Base-by-base conservation (phyloP, 2,113 vertebrate species). In the Salvator merianae region DNA sequence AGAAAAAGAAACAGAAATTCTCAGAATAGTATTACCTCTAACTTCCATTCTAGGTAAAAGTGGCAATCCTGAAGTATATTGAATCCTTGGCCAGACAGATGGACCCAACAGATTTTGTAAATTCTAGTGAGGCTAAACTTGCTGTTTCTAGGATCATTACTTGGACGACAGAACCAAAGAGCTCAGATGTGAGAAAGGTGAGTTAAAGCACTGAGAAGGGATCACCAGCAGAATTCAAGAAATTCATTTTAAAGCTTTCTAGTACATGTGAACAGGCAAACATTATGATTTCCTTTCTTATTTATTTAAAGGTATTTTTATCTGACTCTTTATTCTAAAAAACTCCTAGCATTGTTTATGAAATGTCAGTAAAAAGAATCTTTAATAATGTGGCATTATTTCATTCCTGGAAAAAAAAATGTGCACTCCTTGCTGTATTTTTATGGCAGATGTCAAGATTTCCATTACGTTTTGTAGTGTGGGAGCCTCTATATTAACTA, bases 161-260 rank as follows among this genome's bases (percentile, higher is more conserved):
- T 65, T 99, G 99, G 99, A 99, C 99, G 91, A 99, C 98, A 55
- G 99, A 99, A 95, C 99, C 99, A 94, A 99, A 99, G 96, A 99
- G 99, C 92, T 99, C 98, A 79, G 99, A 99, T 38, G 98, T 99
- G 92, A 97, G 99, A 94, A 99, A 99, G 98, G 99, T 99, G 94
- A 75, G 94, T 69, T 50, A 65, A 36, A 85, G 38, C n/a, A 43
- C 36, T 20, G 10, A 62, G 20, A 71, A 20, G 70, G 26, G 34
- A n/a, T 77, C 28, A n/a, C 30, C 40, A 65, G 34, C 30, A 12
- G 59, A 66, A 50, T 7, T 20, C 12, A 66, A 4, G 34, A 32
- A 40, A 6, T 69, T 77, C 16, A 59, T 28, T 40, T 28, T 59
- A 79, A 79, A 8, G 2, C 0, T 43, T 50, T 10, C 30, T 38